Conservation (phyloP, 2,113 vertebrate species). For the Pungitius pungitius region DNA sequence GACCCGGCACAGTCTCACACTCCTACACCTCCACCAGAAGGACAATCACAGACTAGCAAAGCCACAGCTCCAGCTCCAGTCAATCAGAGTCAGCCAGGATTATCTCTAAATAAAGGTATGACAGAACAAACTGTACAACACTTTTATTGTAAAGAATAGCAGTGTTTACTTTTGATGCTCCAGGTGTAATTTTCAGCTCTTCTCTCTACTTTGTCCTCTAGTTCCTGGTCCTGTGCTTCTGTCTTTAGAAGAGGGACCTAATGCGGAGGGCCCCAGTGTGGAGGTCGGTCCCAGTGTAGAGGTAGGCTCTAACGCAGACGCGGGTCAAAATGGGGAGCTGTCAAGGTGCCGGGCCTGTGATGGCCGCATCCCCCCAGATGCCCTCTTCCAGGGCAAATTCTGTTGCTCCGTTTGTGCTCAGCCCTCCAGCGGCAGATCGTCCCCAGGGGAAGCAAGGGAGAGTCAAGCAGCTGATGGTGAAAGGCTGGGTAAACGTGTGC, state of each 20-base stretch:
- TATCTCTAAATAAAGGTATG: constrained; percentile 62
- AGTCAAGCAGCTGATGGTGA: constrained; percentile 78
- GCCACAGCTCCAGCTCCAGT: constrained; percentile 25
- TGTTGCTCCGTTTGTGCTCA: constrained; percentile 78
- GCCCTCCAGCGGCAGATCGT: constrained; percentile 82
- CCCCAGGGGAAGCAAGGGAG: constrained; percentile 75
- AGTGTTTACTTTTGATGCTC: constrained; percentile 4
- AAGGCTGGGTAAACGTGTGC: constrained; percentile 85
- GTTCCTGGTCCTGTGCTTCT: constrained; percentile 58
- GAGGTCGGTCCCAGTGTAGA: constrained; percentile 69
- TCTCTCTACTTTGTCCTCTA: constrained; percentile 36
- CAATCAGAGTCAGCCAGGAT: constrained; percentile 56
- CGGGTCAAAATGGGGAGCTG: constrained; percentile 63
- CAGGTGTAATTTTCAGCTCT: background rate
- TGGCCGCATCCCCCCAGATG: constrained; percentile 70
- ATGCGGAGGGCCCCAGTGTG: constrained; percentile 58
- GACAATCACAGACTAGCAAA: constrained; percentile 56
- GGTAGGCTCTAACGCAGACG: constrained; percentile 48
- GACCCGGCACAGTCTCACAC: constrained; percentile 73
- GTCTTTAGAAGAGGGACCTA: constrained; percentile 64
- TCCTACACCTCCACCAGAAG: constrained; percentile 77
- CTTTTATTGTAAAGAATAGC: constrained; percentile 3
- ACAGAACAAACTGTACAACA: background rate
- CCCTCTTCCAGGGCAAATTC: constrained; percentile 83
- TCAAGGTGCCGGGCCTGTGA: constrained; percentile 77